Conservation (phyloP, 2,113 vertebrate genomes). For the Emydocephalus ijimae region DNA sequence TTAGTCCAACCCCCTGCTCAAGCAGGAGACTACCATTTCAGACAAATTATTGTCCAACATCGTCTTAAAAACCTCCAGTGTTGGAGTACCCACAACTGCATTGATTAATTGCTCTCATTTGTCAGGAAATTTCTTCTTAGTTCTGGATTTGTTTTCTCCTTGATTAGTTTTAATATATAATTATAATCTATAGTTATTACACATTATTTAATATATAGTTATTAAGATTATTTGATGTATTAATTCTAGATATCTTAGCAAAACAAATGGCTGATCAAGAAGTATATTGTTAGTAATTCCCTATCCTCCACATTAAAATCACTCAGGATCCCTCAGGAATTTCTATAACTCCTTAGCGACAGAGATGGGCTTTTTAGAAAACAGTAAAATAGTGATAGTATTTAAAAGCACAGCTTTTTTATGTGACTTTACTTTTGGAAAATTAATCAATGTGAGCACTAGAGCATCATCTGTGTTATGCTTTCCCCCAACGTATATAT, state of each 20-base stretch:
- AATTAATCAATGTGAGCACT: fast-evolving
- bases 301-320: background rate
- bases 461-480: background rate
- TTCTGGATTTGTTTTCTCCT: background rate
- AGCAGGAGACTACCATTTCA: background rate
- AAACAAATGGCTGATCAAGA: background rate
- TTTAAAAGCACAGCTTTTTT: background rate
- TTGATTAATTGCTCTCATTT: background rate
- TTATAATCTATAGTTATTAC: background rate
- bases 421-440: fast-evolving
- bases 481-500: fast-evolving
- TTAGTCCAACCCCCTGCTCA: background rate
- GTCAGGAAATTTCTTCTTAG: background rate
- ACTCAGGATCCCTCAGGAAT: fast-evolving
- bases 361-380: background rate
- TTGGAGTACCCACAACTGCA: background rate
- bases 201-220: background rate
- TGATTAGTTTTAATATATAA: background rate
- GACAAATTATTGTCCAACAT: background rate
- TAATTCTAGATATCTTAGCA: background rate
- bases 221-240: background rate
- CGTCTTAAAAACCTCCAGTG: background rate
- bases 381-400: background rate
- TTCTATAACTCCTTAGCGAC: background rate
- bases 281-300: background rate